Evolutionary conservation across 2,888 invertebrate genomes (phyloP).

Genomic region (Mayetiola destructor): DNA sequence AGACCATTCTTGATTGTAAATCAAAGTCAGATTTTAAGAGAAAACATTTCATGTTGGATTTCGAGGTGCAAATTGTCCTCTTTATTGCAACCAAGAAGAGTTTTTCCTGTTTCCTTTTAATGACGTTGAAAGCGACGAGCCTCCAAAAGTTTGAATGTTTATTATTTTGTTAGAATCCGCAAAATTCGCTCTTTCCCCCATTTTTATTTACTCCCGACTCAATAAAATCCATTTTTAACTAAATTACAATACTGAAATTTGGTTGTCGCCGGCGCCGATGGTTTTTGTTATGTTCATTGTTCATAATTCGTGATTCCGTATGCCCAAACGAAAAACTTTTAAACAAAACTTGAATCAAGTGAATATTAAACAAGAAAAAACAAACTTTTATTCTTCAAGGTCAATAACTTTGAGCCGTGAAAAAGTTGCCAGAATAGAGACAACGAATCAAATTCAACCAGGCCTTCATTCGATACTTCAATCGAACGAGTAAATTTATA

Average conservation of each 20-base stretch:
- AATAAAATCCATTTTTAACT: neutral
- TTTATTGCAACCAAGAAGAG: neutral
- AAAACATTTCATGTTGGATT: neutral
- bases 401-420: slow-evolving; percentile 14
- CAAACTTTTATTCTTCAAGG: slow-evolving; percentile 5
- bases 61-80: neutral
- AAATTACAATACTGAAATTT: neutral
- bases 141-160: slow-evolving; percentile 6
- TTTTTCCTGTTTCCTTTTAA: neutral
- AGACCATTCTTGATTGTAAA: neutral
- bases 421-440: no score
- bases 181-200: neutral
- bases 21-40: neutral
- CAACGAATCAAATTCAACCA: no score
- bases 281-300: neutral
- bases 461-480: no score
- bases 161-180: neutral
- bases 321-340: neutral
- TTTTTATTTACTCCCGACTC: neutral
- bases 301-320: no score
- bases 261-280: neutral
- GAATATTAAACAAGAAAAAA: neutral
- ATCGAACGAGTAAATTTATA: no score
- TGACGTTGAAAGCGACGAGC: neutral
- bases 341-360: neutral